Percentiles rank a stretch among this genome's conserved stretches.
phyloP scores from a whole-genome alignment of 2,888 invertebrate species.

The Troilus luridus region DNA sequence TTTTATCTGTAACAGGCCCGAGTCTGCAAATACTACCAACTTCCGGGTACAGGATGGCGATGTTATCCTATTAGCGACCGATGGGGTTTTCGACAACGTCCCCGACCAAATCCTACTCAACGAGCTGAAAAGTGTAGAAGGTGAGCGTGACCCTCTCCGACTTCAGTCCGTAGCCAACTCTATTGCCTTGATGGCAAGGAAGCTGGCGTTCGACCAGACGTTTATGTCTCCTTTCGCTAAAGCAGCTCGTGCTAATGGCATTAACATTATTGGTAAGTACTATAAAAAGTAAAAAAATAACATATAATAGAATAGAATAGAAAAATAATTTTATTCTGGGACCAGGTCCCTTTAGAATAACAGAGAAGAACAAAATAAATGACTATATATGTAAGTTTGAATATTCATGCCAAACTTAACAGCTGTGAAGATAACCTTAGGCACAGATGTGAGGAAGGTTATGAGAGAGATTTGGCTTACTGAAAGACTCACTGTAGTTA shows the following conservation, averaged over 20 bases:
- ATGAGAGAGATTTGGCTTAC: too few species aligned
- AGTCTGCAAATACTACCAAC: conserved; percentile 90
- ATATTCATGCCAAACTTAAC: too few species aligned
- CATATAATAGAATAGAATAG: too few species aligned
- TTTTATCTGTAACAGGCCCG: conserved; percentile 77
- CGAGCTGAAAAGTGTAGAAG: conserved; percentile 83
- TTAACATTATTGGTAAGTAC: conserved; percentile 86
- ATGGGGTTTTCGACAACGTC: conserved; percentile 98
- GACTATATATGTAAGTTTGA: too few species aligned
- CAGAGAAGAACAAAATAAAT: too few species aligned
- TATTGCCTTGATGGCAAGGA: conserved; percentile 95
- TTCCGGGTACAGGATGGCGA: conserved; percentile 94
- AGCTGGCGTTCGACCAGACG: conserved; percentile 93
- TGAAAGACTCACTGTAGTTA: too few species aligned
- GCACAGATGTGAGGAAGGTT: too few species aligned
- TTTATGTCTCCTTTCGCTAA: conserved; percentile 97
- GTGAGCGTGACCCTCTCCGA: conserved; percentile 80
- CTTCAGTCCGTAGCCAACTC: conserved; percentile 94
- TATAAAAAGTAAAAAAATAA: background rate
- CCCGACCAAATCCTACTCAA: conserved; percentile 91
- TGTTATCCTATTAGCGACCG: conserved; percentile 94
- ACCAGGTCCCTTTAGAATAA: too few species aligned
- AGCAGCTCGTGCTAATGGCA: conserved; percentile 93
- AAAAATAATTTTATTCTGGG: too few species aligned
- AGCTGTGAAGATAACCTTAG: too few species aligned